These are phyloP conservation scores for Calidris pygmaea DNA, from an alignment of 2,113 vertebrate species.

Conservation along the genomic window DNA sequence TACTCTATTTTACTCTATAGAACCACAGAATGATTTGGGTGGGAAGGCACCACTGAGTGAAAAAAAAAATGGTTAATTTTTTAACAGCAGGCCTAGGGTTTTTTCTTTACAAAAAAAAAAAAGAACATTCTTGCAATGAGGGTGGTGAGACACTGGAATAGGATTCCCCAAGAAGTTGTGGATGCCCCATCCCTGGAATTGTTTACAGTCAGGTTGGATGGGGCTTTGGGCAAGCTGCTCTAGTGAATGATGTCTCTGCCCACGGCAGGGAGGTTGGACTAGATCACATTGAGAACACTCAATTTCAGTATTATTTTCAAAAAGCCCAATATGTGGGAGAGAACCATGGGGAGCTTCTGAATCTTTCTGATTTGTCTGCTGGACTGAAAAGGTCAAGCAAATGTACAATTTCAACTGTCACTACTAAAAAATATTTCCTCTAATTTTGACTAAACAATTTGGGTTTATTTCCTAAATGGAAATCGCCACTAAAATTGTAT, in stretches of 20 bases:
- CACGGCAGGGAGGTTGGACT: background rate
- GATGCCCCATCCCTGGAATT: background rate
- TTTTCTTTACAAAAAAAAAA: background rate
- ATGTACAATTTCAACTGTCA: background rate
- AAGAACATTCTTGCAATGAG: background rate
- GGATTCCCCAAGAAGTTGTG: background rate
- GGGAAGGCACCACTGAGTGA: background rate
- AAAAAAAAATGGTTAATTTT: background rate
- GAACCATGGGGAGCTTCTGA: background rate
- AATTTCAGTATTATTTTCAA: background rate
- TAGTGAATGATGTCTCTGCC: background rate
- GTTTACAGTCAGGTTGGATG: background rate
- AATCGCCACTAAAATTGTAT: background rate
- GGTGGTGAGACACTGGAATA: background rate
- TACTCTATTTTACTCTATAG: background rate
- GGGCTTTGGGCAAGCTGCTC: background rate
- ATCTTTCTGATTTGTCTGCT: background rate
- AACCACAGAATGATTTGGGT: background rate
- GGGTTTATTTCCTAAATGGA: background rate
- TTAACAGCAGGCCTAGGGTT: background rate
- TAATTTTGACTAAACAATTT: background rate
- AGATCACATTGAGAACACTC: background rate
- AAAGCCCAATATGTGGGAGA: background rate
- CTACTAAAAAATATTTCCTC: background rate
- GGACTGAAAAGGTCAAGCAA: background rate